Base-by-base conservation (phyloP, 37 sponge, comb jelly and placozoan genomes). In the Corticium candelabrum region DNA sequence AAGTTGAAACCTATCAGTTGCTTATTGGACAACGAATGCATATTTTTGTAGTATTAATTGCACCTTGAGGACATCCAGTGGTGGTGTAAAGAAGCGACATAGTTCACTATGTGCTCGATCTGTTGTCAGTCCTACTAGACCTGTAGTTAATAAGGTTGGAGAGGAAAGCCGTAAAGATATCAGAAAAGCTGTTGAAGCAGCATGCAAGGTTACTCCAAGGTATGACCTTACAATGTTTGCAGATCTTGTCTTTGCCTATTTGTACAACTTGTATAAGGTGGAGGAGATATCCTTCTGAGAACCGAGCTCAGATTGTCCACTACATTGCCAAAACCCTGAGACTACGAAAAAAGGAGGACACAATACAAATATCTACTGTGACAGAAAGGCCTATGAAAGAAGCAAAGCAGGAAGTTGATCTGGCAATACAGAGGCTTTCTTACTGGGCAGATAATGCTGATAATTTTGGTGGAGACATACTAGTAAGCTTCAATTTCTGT, bases 131-230 rank as follows among this genome's bases (percentile, higher is more conserved):
- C 68, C 90, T 1, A 76, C 73, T 73, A 92, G 95, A 0, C 39
- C 88, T 68, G 85, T 87, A 27, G 38, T 97, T 21, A 88, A 88
- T 62, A 89, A 94, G 40, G 89, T 97, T 15, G 88, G 88, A 2
- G 99, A 97, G 80, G 99, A 93, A 1, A 94, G 85, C 80, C 84
- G 96, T 68, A 97, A 97, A 78, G 99, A 97, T 79, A 83, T 97
- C 57, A 79, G 99, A 36, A 95, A 97, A 68, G 92, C 95, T 5
- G 99, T 97, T 37, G 99, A 97, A 77, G 92, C 95, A 29, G 99
- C 99, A 15, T 89, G 89, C 70, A 91, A 87, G 56, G 99, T 92
- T 37, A 86, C 85, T 4, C 92, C 99, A 69, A 95, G 99, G 92
- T 96, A 35, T 5, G 21, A 15, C 36, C 21, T 5, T 27, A 2